A percentile compares a stretch with the other conserved stretches of the same genome.
phyloP scores from a whole-genome alignment of 2,113 vertebrate genomes.

The Okapia johnstoni region DNA sequence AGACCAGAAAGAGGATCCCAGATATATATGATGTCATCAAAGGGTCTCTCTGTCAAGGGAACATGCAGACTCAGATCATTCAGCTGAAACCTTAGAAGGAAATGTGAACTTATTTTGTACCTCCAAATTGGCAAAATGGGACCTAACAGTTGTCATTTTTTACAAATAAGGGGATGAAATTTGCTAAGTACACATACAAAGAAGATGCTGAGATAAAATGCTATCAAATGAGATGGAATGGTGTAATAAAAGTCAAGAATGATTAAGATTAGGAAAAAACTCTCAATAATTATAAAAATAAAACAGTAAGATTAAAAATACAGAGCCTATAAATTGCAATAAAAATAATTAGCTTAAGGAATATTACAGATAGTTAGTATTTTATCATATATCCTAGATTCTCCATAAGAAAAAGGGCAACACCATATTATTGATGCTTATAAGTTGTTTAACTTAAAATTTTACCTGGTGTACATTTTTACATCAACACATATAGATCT shows the following conservation, averaged over 20 bases:
- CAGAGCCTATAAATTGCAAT: not conserved
- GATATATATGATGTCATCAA: not conserved
- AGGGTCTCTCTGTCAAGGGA: not conserved
- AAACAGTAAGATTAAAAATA: not conserved
- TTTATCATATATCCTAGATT: not conserved
- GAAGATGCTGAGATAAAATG: not conserved
- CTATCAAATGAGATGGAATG: constrained; percentile 3
- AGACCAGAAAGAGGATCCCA: not conserved
- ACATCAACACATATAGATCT: not conserved
- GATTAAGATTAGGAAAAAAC: not conserved
- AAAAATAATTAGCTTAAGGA: not conserved
- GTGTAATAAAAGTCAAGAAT: not conserved
- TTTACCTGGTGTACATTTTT: not conserved
- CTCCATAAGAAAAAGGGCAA: not conserved
- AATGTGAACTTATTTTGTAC: not conserved
- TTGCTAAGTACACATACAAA: not conserved
- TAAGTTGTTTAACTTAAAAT: not conserved
- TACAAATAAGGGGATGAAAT: not conserved
- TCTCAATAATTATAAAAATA: not conserved
- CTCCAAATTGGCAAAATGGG: not conserved
- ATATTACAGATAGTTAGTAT: not conserved
- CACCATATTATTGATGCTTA: not conserved
- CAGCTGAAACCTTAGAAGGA: not conserved
- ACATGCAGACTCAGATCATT: not conserved
- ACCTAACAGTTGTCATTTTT: not conserved